Evolutionary conservation across 2,888 invertebrate genomes (phyloP).

Genomic region (Calameuta pallipes): DNA sequence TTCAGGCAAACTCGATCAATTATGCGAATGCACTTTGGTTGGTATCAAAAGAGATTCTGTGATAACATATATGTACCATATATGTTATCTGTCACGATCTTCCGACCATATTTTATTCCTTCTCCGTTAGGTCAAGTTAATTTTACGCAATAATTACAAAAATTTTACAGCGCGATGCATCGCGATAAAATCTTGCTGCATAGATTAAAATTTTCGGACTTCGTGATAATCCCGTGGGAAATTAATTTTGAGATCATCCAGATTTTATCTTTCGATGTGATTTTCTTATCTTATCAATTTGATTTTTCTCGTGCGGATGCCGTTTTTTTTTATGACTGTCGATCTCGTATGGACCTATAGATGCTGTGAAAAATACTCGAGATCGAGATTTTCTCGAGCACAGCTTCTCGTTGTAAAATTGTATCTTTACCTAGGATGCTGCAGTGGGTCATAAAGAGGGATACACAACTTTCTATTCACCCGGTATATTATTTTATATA

Average conservation of each 20-base stretch:
- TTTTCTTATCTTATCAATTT: not conserved
- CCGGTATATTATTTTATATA: not conserved
- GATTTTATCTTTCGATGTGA: too few species aligned
- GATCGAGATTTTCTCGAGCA: not conserved
- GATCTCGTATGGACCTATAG: not conserved
- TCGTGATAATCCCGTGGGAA: accelerated
- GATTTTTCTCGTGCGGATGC: not conserved
- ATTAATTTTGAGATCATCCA: not conserved
- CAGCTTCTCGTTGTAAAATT: not conserved
- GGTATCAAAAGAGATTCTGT: not conserved
- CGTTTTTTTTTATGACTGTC: not conserved
- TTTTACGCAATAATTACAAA: too few species aligned
- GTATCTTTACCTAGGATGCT: not conserved
- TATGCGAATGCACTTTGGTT: not conserved
- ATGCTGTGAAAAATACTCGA: not conserved
- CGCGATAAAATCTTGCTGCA: not conserved
- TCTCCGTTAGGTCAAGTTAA: too few species aligned
- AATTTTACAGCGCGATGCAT: too few species aligned
- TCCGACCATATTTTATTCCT: too few species aligned
- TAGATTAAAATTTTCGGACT: not conserved
- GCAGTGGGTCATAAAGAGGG: not conserved
- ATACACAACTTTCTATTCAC: not conserved
- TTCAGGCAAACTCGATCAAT: constrained; percentile 11
- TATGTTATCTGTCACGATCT: not conserved
- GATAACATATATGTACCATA: not conserved